A percentile compares a stretch with the other conserved stretches of the same genome.
phyloP scores from a whole-genome alignment of 2,113 vertebrate genomes.

The Morone chrysops region DNA sequence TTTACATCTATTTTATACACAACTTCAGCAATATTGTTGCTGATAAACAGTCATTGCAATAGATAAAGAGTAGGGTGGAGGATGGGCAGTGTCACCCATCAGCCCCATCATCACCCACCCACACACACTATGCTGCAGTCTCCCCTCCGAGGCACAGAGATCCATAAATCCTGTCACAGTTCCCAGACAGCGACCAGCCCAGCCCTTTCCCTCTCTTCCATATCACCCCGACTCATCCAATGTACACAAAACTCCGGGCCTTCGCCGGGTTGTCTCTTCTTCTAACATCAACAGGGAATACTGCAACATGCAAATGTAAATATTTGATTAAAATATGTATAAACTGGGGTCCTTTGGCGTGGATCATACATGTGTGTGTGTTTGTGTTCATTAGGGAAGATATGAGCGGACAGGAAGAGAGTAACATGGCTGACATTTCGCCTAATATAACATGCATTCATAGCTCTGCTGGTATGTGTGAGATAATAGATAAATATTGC shows the following conservation, averaged over 20 bases:
- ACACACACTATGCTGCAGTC: slow-evolving; percentile 1
- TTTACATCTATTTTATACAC: background rate
- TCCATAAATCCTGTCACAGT: slow-evolving; percentile 66
- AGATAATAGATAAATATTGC: slow-evolving; percentile 41
- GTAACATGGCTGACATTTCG: slow-evolving; percentile 35
- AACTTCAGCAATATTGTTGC: background rate
- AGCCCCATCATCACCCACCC: slow-evolving; percentile 10
- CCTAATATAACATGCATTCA: slow-evolving; percentile 28
- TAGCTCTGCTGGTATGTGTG: slow-evolving; percentile 2
- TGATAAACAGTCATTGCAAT: background rate
- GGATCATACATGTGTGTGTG: slow-evolving; percentile 30
- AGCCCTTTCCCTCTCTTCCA: slow-evolving; percentile 45
- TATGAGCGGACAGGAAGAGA: slow-evolving; percentile 16
- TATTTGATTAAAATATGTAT: slow-evolving; percentile 66
- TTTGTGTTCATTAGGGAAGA: slow-evolving; percentile 10
- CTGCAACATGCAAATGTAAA: slow-evolving; percentile 52
- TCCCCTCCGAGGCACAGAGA: slow-evolving; percentile 32
- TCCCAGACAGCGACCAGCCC: slow-evolving; percentile 54
- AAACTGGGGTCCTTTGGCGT: slow-evolving; percentile 44
- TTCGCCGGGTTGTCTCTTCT: slow-evolving; percentile 6
- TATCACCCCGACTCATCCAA: slow-evolving; percentile 53
- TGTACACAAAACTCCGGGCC: slow-evolving; percentile 44
- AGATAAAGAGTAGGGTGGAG: background rate
- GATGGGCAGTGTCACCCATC: background rate
- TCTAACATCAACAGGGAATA: slow-evolving; percentile 19